phyloP scores from a whole-genome alignment of 2,888 invertebrate species.

The Zelleria hepariella region DNA sequence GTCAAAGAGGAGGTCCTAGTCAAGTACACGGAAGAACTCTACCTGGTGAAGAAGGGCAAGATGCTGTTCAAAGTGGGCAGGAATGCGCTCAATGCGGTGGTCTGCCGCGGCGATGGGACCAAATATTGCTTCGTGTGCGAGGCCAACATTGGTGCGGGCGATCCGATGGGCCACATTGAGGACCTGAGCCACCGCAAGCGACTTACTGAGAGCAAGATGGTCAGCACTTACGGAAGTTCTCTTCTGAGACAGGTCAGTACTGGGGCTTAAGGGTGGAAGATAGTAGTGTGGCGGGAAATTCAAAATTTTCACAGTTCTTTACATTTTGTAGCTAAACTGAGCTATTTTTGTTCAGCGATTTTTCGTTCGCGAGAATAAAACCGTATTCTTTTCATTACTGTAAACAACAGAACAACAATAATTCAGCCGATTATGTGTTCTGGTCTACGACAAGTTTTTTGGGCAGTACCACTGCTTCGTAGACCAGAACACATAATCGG shows the following conservation, averaged over 20 bases:
- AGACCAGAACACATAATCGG: too few species aligned
- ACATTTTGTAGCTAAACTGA: too few species aligned
- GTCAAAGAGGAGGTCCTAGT: constrained; percentile 9
- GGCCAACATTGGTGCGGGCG: neutral
- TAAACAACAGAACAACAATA: too few species aligned
- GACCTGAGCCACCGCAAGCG: constrained; percentile 17
- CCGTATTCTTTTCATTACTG: too few species aligned
- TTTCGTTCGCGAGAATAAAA: too few species aligned
- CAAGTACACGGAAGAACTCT: constrained; percentile 13
- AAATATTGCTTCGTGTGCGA: constrained; percentile 20
- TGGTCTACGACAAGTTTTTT: too few species aligned
- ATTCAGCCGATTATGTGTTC: too few species aligned
- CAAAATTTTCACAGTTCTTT: too few species aligned
- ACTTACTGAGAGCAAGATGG: constrained; percentile 19
- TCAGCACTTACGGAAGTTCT: constrained; percentile 24
- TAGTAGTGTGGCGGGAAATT: too few species aligned
- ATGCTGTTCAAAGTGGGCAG: constrained; percentile 15
- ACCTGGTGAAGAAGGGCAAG: constrained; percentile 22
- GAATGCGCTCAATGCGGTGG: constrained; percentile 17
- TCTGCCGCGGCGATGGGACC: constrained; percentile 17
- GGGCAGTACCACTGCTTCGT: too few species aligned
- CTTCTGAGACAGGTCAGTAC: constrained; percentile 30
- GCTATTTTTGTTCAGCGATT: too few species aligned
- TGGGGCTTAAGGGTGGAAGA: too few species aligned
- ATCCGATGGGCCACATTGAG: constrained; percentile 14